Evolutionary conservation across 2,113 vertebrate species (phyloP).

Genomic region (Periophthalmodon schlosseri): DNA sequence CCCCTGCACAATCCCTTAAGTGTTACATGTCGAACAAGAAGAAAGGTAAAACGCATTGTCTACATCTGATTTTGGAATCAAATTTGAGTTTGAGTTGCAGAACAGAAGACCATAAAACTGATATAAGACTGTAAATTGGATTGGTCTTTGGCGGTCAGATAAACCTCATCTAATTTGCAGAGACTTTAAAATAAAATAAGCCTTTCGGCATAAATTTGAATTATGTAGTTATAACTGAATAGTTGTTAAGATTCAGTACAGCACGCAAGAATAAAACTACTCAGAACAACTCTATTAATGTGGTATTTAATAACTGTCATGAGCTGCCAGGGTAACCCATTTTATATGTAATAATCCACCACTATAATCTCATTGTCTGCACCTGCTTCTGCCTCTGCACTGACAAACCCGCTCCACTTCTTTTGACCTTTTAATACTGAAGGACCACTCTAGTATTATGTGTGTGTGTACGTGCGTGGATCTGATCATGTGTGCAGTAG

Average conservation of each 20-base stretch:
- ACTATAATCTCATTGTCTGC: constrained; percentile 1
- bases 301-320: constrained; percentile 2
- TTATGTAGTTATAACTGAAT: not conserved
- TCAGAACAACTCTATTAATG: not conserved
- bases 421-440: constrained; percentile 48
- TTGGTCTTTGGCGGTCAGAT: not conserved
- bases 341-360: constrained; percentile 32
- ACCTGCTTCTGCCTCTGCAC: constrained; percentile 9
- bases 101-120: too few species aligned
- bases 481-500: constrained; percentile 27
- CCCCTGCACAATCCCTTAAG: too few species aligned
- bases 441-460: constrained; percentile 10
- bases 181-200: not conserved
- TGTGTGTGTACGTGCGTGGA: constrained; percentile 14
- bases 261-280: too few species aligned
- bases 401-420: constrained; percentile 28
- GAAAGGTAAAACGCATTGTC: not conserved
- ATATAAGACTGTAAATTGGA: not conserved
- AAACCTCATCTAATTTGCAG: not conserved
- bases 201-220: not conserved
- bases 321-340: constrained; percentile 18
- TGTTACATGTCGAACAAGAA: too few species aligned
- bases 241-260: not conserved
- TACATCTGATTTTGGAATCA: not conserved
- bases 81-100: not conserved